phyloP scores from a whole-genome alignment of 2,113 vertebrate genomes.

The Silurus meridionalis region DNA sequence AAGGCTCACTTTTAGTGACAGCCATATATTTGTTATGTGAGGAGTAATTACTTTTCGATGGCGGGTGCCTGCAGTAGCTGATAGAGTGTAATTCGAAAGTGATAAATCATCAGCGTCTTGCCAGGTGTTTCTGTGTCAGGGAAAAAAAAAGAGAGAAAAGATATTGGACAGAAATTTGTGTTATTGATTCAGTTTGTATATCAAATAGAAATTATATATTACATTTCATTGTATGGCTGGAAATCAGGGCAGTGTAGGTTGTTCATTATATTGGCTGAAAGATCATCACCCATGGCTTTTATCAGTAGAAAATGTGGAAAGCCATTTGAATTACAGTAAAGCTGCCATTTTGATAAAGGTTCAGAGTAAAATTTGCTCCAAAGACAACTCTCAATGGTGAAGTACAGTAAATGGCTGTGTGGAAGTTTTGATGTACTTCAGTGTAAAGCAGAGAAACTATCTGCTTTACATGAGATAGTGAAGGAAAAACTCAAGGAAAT shows the following conservation, averaged over 20 bases:
- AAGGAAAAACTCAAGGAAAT: too few species aligned
- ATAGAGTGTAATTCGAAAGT: conserved; percentile 43
- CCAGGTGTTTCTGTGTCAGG: not conserved
- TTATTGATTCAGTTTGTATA: not conserved
- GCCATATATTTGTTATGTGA: conserved; percentile 46
- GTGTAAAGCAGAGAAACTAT: not conserved
- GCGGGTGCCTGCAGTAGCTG: conserved; percentile 23
- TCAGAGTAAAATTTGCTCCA: not conserved
- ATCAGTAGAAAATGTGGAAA: not conserved
- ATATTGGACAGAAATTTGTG: not conserved
- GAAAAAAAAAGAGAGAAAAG: not conserved
- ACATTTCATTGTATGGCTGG: not conserved
- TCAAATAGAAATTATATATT: not conserved
- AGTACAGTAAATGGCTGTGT: not conserved
- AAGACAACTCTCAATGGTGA: not conserved
- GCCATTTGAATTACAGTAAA: not conserved
- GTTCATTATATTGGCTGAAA: too few species aligned
- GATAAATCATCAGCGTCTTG: conserved; percentile 51
- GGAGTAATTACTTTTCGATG: conserved; percentile 52
- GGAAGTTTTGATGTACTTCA: not conserved
- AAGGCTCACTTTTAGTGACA: not conserved
- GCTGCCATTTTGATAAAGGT: not conserved
- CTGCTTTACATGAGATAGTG: too few species aligned
- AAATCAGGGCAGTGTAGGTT: not conserved
- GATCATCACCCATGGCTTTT: not conserved